These are phyloP conservation scores for Argyresthia albistria DNA, from an alignment of 2,888 invertebrate genomes.

Conservation along the genomic window DNA sequence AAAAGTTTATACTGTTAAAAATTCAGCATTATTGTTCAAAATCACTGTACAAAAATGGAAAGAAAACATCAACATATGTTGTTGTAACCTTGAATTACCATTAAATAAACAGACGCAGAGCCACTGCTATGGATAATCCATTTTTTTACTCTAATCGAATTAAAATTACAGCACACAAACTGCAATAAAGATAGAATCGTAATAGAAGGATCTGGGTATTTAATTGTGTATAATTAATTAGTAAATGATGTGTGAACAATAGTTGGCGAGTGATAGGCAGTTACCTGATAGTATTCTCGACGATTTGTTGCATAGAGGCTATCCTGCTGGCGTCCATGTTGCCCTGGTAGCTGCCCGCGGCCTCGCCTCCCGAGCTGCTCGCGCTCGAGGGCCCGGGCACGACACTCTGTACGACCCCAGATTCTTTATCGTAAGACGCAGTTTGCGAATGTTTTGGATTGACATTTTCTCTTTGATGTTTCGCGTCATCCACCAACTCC, in stretches of 20 bases:
- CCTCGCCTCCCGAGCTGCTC: slow-evolving; percentile 34
- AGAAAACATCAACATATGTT: too few relatives aligned
- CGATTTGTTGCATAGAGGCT: slow-evolving; percentile 73
- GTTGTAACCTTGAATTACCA: too few relatives aligned
- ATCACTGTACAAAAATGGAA: too few relatives aligned
- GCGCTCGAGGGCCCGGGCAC: slow-evolving; percentile 53
- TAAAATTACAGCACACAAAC: too few relatives aligned
- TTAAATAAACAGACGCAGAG: too few relatives aligned
- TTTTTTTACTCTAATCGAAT: too few relatives aligned
- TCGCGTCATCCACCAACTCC: slow-evolving; percentile 69
- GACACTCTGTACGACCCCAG: slow-evolving; percentile 47
- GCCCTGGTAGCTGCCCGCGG: slow-evolving; percentile 36
- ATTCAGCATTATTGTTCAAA: too few relatives aligned
- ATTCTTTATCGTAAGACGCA: slow-evolving; percentile 71
- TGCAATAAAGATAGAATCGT: too few relatives aligned
- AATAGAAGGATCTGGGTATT: too few relatives aligned
- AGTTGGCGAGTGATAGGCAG: not conserved
- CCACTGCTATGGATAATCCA: too few relatives aligned
- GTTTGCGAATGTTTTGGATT: slow-evolving; percentile 73
- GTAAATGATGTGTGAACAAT: not conserved
- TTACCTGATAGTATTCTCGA: slow-evolving; percentile 76
- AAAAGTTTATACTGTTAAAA: too few relatives aligned
- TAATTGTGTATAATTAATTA: too few relatives aligned
- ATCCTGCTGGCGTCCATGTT: slow-evolving; percentile 63
- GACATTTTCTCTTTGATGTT: slow-evolving; percentile 72